phyloP scores from a whole-genome alignment of 2,113 vertebrate genomes.

The Hippocampus zosterae region DNA sequence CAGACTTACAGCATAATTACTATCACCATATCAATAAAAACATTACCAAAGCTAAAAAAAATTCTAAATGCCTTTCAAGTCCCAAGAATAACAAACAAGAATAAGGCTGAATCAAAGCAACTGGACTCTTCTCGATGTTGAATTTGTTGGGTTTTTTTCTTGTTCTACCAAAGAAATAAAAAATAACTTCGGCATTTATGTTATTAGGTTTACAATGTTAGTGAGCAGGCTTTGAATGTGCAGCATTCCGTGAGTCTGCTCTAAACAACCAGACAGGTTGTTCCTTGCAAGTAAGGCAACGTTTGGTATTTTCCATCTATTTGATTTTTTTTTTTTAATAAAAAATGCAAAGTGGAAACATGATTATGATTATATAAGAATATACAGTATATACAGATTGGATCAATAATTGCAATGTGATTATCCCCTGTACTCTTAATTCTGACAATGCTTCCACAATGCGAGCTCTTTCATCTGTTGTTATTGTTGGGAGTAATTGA shows the following conservation, averaged over 20 bases:
- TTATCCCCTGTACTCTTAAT: conserved; percentile 7
- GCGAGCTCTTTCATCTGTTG: conserved; percentile 12
- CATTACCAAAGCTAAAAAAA: no score
- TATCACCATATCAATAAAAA: no score
- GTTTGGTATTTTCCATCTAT: neutral
- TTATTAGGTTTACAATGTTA: neutral
- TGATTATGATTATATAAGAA: conserved; percentile 7
- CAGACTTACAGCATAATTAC: no score
- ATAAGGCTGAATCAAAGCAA: neutral
- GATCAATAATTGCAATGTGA: neutral
- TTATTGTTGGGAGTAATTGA: conserved; percentile 2
- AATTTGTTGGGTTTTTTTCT: neutral
- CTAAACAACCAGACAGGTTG: neutral
- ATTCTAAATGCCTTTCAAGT: no score
- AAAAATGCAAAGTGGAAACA: conserved; percentile 2
- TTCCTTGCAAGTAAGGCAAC: neutral
- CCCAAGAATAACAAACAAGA: no score
- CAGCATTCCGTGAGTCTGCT: neutral
- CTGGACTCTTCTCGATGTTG: neutral
- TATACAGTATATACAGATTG: neutral
- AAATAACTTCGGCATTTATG: no score
- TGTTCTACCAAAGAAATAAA: neutral
- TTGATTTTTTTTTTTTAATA: neutral
- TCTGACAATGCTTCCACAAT: conserved; percentile 12
- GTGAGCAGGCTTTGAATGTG: neutral